These are phyloP conservation scores for Apistogramma diplotaenia DNA, from an alignment of 2,113 vertebrate species.

Conservation along the genomic window DNA sequence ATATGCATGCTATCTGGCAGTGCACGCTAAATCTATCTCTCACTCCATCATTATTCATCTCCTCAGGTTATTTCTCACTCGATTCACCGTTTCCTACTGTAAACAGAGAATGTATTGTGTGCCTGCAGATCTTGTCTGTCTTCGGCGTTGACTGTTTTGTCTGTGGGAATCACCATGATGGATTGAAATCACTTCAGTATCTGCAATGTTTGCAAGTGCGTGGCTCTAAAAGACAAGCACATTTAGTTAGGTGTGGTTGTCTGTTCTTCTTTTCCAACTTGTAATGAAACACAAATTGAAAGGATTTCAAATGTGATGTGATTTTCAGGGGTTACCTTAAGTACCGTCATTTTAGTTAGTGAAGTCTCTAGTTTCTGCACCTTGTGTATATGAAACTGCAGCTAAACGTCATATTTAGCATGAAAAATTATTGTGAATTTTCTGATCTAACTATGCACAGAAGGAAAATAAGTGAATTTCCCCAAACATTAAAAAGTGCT, in stretches of 20 bases:
- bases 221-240: not conserved
- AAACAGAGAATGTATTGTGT: slow-evolving; percentile 43
- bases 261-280: not conserved
- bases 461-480: not conserved
- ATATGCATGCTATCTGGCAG: not conserved
- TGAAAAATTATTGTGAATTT: not conserved
- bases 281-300: not conserved
- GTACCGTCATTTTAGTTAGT: not conserved
- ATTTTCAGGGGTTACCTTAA: not conserved
- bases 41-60: not conserved
- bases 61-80: not conserved
- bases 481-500: not conserved
- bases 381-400: not conserved
- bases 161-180: slow-evolving; percentile 47
- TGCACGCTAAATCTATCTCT: slow-evolving; percentile 12
- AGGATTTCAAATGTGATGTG: not conserved
- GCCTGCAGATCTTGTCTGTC: slow-evolving; percentile 47
- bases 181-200: slow-evolving; percentile 6
- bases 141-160: slow-evolving; percentile 50
- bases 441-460: not conserved
- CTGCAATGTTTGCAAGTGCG: not conserved
- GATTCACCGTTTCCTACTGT: not conserved
- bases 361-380: too few species aligned
- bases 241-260: not conserved
- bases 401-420: not conserved